Percentiles rank a stretch among this genome's conserved stretches.
phyloP scores from a whole-genome alignment of 2,797 vertebrate genomes.

The Nannoperca australis region DNA sequence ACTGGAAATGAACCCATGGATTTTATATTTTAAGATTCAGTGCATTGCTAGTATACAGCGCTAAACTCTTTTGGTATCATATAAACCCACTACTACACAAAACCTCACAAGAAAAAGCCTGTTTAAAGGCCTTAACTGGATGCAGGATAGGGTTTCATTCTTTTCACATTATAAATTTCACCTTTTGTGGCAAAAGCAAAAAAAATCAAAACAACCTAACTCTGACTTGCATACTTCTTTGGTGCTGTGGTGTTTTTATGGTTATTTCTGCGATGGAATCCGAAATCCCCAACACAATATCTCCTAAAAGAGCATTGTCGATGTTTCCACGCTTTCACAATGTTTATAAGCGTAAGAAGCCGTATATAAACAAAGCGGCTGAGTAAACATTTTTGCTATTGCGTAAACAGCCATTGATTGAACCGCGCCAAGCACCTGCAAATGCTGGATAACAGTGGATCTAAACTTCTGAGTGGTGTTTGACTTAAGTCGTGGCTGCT shows the following conservation, averaged over 20 bases:
- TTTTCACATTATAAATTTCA: slow-evolving; percentile 24
- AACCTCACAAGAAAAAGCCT: slow-evolving; percentile 16
- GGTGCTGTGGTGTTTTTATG: slow-evolving; percentile 25
- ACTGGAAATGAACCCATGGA: slow-evolving; percentile 16
- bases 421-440: slow-evolving; percentile 79
- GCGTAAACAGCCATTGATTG: slow-evolving; percentile 75
- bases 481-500: slow-evolving; percentile 79
- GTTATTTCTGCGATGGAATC: slow-evolving; percentile 52
- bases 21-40: slow-evolving; percentile 37
- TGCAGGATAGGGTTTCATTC: not conserved
- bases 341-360: slow-evolving; percentile 71
- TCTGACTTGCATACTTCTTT: slow-evolving; percentile 25
- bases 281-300: slow-evolving; percentile 47
- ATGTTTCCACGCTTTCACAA: slow-evolving; percentile 63
- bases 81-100: slow-evolving; percentile 10
- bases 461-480: slow-evolving; percentile 74
- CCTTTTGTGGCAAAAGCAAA: not conserved
- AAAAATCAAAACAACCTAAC: not conserved
- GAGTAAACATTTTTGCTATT: slow-evolving; percentile 76
- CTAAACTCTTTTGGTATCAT: slow-evolving; percentile 19
- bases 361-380: slow-evolving; percentile 67
- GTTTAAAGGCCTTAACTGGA: slow-evolving; percentile 32
- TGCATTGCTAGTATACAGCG: slow-evolving; percentile 12
- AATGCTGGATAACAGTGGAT: slow-evolving; percentile 66
- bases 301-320: slow-evolving; percentile 36